These are phyloP conservation scores for Cantharis flavilabris DNA, from an alignment of 2,888 invertebrate species.

Conservation along the genomic window DNA sequence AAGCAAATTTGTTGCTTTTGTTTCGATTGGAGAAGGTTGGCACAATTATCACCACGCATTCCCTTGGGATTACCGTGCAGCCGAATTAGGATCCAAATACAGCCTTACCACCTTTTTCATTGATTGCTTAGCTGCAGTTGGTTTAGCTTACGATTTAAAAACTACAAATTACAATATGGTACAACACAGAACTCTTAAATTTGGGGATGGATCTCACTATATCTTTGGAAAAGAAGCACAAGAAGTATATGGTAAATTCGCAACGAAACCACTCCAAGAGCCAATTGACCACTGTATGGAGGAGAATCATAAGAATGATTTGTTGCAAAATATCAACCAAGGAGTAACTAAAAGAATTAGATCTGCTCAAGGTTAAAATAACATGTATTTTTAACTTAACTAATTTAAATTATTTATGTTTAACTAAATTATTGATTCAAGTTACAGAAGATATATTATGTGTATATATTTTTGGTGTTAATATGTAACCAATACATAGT, in stretches of 20 bases:
- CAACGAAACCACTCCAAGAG: neutral
- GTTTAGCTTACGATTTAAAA: constrained; percentile 68
- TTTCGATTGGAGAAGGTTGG: constrained; percentile 71
- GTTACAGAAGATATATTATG: neutral
- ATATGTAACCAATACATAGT: neutral
- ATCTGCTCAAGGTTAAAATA: neutral
- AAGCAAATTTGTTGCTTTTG: constrained; percentile 64
- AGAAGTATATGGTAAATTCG: neutral
- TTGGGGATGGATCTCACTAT: constrained; percentile 69
- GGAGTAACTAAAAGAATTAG: neutral
- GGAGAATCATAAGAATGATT: neutral
- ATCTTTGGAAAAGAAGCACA: constrained; percentile 19
- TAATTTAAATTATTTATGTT: neutral
- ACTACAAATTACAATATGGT: constrained; percentile 56
- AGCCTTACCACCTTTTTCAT: constrained; percentile 69
- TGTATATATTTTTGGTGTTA: neutral
- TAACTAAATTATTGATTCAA: neutral
- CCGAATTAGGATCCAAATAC: constrained; percentile 60
- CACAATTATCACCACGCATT: constrained; percentile 81
- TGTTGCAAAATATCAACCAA: neutral
- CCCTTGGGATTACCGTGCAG: constrained; percentile 68
- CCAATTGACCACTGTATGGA: neutral
- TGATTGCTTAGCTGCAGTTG: constrained; percentile 63
- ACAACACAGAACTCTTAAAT: constrained; percentile 61
- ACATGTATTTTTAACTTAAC: neutral